phyloP scores from a whole-genome alignment of 2,888 invertebrate genomes.

The Pomacea canaliculata region DNA sequence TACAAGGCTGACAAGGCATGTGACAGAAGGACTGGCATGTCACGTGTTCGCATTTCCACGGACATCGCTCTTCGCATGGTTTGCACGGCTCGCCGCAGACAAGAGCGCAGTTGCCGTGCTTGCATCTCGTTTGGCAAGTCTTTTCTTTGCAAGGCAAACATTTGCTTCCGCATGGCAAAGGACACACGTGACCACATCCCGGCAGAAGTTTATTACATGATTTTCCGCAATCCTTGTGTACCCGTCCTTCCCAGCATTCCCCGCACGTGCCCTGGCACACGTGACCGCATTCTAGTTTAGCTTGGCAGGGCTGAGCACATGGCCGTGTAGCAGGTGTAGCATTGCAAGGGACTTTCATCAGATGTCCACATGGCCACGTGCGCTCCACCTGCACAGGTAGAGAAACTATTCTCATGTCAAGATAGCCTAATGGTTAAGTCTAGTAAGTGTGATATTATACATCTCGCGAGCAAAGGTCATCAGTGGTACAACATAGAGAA shows the following conservation, averaged over 20 bases:
- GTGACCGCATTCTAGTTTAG: slow-evolving; percentile 24
- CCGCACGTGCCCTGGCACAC: slow-evolving; percentile 27
- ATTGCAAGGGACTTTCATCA: slow-evolving; percentile 14
- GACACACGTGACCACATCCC: slow-evolving; percentile 30
- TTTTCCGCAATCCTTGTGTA: slow-evolving; percentile 25
- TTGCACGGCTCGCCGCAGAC: slow-evolving; percentile 25
- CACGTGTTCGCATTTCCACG: slow-evolving; percentile 14
- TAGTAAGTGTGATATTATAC: no score
- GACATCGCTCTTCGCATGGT: slow-evolving; percentile 23
- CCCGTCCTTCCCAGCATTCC: slow-evolving; percentile 22
- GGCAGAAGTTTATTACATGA: slow-evolving; percentile 22
- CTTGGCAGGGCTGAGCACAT: slow-evolving; percentile 23
- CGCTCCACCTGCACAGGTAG: background rate
- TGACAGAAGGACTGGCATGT: slow-evolving; percentile 17
- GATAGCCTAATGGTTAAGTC: no score
- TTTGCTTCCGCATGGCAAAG: slow-evolving; percentile 19
- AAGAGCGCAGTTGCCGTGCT: slow-evolving; percentile 2
- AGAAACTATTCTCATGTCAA: no score
- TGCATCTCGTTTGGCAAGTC: slow-evolving; percentile 13
- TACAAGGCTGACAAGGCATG: slow-evolving; percentile 21
- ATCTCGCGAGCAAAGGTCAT: no score
- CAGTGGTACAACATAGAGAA: background rate
- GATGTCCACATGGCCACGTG: slow-evolving; percentile 30
- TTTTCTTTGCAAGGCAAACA: slow-evolving; percentile 22
- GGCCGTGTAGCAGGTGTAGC: slow-evolving; percentile 1